Conservation (phyloP, 2,888 invertebrate species). For the Drosophila subsilvestris region DNA sequence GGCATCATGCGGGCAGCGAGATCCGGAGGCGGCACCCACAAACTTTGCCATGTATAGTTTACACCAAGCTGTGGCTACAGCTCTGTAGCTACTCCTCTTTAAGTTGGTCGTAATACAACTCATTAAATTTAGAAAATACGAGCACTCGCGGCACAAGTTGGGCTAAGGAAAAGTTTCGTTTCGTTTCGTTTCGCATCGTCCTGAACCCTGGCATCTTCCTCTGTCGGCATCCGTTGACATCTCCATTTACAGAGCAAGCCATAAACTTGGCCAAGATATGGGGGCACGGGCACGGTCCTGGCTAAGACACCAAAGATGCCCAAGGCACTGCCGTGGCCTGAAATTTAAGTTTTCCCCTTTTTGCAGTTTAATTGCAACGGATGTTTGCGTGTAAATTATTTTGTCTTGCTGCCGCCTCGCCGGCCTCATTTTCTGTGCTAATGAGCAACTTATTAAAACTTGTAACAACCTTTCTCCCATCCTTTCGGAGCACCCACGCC, state of each 20-base stretch:
- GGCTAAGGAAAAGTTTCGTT: conserved; percentile 26
- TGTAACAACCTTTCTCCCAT: conserved; percentile 33
- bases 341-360: conserved; percentile 53
- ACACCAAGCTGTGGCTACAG: conserved; percentile 47
- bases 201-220: conserved; percentile 2
- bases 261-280: conserved; percentile 56
- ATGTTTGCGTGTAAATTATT: conserved; percentile 78
- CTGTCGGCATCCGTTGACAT: conserved; percentile 70
- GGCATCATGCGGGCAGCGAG: background rate
- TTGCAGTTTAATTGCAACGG: conserved; percentile 74
- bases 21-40: conserved; percentile 44
- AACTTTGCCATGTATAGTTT: conserved; percentile 74
- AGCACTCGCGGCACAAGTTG: conserved; percentile 62
- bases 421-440: conserved; percentile 72
- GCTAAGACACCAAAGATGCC: conserved; percentile 25
- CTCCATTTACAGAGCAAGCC: conserved; percentile 63
- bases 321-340: conserved; percentile 32
- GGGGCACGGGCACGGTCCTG: conserved; percentile 3
- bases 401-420: conserved; percentile 51
- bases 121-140: conserved; percentile 76
- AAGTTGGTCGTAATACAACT: conserved; percentile 72
- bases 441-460: conserved; percentile 78
- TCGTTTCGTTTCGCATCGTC: background rate
- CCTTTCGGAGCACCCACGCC: conserved; percentile 10
- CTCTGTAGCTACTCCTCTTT: conserved; percentile 49